These are phyloP conservation scores for Cheilinus undulatus DNA, from an alignment of 2,113 vertebrate species.

Conservation along the genomic window DNA sequence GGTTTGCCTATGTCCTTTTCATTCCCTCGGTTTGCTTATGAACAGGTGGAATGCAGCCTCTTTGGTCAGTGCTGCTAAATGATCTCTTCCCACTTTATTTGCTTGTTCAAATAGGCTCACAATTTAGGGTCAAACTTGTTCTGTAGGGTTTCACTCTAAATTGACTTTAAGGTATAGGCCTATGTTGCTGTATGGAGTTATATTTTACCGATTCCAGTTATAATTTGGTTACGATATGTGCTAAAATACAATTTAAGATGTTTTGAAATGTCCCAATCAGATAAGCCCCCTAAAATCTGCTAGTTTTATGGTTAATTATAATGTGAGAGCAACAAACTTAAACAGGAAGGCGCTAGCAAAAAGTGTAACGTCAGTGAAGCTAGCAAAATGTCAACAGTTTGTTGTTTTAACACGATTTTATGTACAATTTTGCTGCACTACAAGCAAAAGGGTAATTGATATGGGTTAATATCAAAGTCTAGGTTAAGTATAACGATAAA, in stretches of 20 bases:
- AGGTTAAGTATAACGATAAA: no score
- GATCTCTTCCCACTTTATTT: background rate
- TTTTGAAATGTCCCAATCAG: no score
- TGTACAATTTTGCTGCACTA: no score
- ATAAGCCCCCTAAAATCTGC: no score
- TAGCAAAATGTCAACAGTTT: no score
- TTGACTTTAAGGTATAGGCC: constrained; percentile 30
- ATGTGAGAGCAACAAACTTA: background rate
- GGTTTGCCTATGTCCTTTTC: background rate
- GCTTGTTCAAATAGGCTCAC: background rate
- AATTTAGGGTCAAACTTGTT: constrained; percentile 11
- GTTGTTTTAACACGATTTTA: no score
- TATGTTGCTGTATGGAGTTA: background rate
- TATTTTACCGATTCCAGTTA: no score
- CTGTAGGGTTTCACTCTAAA: background rate
- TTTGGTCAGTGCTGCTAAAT: background rate
- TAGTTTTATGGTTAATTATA: background rate
- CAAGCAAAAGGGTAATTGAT: no score
- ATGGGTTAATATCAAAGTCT: no score
- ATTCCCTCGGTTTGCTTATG: background rate
- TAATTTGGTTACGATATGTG: no score
- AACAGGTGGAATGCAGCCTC: constrained; percentile 62
- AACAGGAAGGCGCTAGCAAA: background rate
- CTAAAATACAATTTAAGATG: no score
- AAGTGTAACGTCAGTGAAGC: no score